Evolutionary conservation across 2,888 invertebrate species (phyloP).

Genomic region (Caenorhabditis uteleia): DNA sequence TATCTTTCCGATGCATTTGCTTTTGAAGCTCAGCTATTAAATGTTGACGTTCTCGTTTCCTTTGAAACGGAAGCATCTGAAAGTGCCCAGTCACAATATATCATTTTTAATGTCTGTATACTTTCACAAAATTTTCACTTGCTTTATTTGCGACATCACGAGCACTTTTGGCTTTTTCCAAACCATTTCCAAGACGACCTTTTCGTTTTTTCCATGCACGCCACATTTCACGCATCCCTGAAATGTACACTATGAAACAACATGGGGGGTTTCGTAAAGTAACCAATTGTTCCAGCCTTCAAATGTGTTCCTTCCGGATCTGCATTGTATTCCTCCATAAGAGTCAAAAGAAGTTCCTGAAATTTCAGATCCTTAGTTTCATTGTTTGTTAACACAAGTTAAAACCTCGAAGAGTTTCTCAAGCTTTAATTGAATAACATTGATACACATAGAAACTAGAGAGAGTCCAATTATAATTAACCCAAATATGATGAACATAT

Average conservation of each 20-base stretch:
- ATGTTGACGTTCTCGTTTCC: slow-evolving; percentile 44
- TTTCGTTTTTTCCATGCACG: slow-evolving; percentile 61
- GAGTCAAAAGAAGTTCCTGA: slow-evolving; percentile 64
- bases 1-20: slow-evolving; percentile 42
- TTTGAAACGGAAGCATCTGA: slow-evolving; percentile 52
- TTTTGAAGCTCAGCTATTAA: slow-evolving; percentile 52
- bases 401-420: slow-evolving; percentile 50
- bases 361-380: slow-evolving; percentile 9
- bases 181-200: slow-evolving; percentile 36
- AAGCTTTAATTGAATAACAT: slow-evolving; percentile 61
- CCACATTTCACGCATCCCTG: slow-evolving; percentile 65
- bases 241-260: slow-evolving; percentile 12
- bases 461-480: slow-evolving; percentile 68
- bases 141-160: slow-evolving; percentile 44
- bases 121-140: slow-evolving; percentile 46
- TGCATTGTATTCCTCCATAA: slow-evolving; percentile 67
- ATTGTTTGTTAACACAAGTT: background rate
- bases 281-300: slow-evolving; percentile 51
- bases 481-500: slow-evolving; percentile 67
- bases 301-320: slow-evolving; percentile 54
- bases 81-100: background rate
- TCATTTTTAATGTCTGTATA: slow-evolving; percentile 3
- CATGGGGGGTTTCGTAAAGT: slow-evolving; percentile 5
- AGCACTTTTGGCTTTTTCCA: slow-evolving; percentile 33
- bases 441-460: slow-evolving; percentile 64